These are phyloP conservation scores for Gari tellinella DNA, from an alignment of 2,888 invertebrate genomes.

Conservation along the genomic window DNA sequence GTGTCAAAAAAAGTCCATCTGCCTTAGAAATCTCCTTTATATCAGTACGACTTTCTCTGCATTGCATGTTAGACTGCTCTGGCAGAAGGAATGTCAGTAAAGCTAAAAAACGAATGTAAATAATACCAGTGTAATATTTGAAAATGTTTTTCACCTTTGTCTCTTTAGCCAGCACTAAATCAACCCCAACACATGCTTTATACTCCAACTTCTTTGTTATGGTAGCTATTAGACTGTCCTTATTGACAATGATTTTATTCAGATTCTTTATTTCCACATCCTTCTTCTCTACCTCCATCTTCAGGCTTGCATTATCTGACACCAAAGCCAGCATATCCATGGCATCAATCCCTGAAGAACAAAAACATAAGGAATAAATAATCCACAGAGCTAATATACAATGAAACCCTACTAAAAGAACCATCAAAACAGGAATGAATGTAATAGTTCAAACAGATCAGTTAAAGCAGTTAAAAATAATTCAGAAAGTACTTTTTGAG, in stretches of 20 bases:
- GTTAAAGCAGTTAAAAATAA: no score
- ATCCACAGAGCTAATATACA: no score
- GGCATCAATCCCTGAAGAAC: slow-evolving; percentile 18
- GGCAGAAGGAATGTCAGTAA: slow-evolving; percentile 6
- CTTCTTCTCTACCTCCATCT: background rate
- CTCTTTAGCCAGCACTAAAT: background rate
- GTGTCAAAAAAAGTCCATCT: slow-evolving; percentile 7
- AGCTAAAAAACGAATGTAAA: slow-evolving; percentile 6
- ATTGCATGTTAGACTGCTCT: background rate
- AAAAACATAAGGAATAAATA: background rate
- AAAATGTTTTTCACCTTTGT: slow-evolving; percentile 4
- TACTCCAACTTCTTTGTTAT: no score
- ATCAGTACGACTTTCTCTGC: slow-evolving; percentile 1
- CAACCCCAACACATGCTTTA: background rate
- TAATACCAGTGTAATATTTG: slow-evolving; percentile 13
- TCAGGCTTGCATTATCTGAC: background rate
- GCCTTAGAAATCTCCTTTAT: background rate
- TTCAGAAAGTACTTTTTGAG: no score
- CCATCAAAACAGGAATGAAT: no score
- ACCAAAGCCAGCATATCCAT: slow-evolving; percentile 29
- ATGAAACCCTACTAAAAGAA: no score
- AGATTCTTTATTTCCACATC: background rate
- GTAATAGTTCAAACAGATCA: no score
- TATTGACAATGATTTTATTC: background rate
- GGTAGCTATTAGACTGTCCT: background rate